These are phyloP conservation scores for Netelia virgata DNA, from an alignment of 2,888 invertebrate genomes.

Conservation along the genomic window DNA sequence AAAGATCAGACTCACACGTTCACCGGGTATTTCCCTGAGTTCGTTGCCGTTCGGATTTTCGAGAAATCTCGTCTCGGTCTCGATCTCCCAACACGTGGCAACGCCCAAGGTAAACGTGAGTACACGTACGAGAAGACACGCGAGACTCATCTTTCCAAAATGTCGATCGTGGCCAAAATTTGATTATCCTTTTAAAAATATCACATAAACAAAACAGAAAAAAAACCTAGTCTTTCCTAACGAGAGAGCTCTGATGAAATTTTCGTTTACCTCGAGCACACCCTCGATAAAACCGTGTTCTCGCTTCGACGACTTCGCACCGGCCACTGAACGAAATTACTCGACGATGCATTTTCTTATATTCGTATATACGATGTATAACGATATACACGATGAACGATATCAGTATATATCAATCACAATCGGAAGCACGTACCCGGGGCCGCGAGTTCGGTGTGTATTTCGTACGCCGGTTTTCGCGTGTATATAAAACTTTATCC, in stretches of 20 bases:
- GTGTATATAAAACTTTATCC: slow-evolving; percentile 7
- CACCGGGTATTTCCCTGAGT: slow-evolving; percentile 48
- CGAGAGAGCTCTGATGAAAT: no score
- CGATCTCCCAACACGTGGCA: slow-evolving; percentile 63
- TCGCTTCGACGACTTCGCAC: background rate
- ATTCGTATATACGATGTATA: background rate
- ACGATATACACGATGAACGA: background rate
- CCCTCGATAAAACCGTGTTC: background rate
- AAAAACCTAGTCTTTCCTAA: no score
- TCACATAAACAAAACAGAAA: no score
- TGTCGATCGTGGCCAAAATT: no score
- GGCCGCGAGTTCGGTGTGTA: background rate
- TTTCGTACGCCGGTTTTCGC: background rate
- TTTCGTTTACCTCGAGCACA: no score
- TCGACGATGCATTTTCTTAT: slow-evolving; percentile 20
- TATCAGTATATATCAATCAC: slow-evolving; percentile 31
- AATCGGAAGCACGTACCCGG: slow-evolving; percentile 41
- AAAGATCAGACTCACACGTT: slow-evolving; percentile 73
- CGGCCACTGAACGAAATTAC: slow-evolving; percentile 9
- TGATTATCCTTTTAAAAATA: no score
- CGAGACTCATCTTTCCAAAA: no score
- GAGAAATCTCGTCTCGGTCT: slow-evolving; percentile 40
- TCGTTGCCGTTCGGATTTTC: slow-evolving; percentile 51
- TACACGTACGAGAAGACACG: no score
- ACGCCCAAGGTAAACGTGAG: slow-evolving; percentile 27